Evolutionary conservation across 2,113 vertebrate species (phyloP).

Genomic region (Sorex fumeus): DNA sequence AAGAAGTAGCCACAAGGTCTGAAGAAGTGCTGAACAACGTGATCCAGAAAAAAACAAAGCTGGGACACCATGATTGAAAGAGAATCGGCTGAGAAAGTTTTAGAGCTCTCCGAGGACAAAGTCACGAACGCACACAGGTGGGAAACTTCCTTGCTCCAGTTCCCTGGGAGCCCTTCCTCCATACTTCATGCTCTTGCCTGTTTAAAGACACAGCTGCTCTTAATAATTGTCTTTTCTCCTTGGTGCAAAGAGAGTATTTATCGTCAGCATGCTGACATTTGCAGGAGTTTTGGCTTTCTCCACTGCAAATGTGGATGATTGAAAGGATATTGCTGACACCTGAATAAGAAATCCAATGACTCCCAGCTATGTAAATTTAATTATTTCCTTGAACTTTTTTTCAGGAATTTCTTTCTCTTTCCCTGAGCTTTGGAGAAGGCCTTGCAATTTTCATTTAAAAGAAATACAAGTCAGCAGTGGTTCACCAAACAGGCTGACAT

Average conservation of each 20-base stretch:
- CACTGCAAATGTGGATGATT: slow-evolving; percentile 57
- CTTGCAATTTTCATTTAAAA: slow-evolving; percentile 82
- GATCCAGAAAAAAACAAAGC: background rate
- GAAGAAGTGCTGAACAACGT: background rate
- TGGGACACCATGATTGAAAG: background rate
- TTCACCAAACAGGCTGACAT: slow-evolving; percentile 80
- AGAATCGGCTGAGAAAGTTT: background rate
- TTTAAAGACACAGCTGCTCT: slow-evolving; percentile 77
- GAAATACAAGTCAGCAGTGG: slow-evolving; percentile 79
- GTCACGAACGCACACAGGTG: slow-evolving; percentile 59
- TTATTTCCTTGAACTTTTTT: slow-evolving; percentile 78
- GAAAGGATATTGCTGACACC: slow-evolving; percentile 71
- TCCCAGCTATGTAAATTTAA: slow-evolving; percentile 76
- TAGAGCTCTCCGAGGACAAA: background rate
- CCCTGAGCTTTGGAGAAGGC: slow-evolving; percentile 75
- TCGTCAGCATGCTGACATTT: slow-evolving; percentile 56
- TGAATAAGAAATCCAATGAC: slow-evolving; percentile 75
- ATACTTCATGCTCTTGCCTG: background rate
- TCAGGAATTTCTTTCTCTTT: slow-evolving; percentile 64
- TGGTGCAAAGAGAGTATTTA: slow-evolving; percentile 65
- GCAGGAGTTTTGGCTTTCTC: slow-evolving; percentile 62
- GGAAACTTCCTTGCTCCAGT: slow-evolving; percentile 3
- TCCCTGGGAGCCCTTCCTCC: slow-evolving; percentile 61
- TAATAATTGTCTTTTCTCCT: slow-evolving; percentile 70
- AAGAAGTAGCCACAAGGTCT: background rate